Conservation (phyloP, 2,888 invertebrate species). For the Netelia fuscicornis region DNA sequence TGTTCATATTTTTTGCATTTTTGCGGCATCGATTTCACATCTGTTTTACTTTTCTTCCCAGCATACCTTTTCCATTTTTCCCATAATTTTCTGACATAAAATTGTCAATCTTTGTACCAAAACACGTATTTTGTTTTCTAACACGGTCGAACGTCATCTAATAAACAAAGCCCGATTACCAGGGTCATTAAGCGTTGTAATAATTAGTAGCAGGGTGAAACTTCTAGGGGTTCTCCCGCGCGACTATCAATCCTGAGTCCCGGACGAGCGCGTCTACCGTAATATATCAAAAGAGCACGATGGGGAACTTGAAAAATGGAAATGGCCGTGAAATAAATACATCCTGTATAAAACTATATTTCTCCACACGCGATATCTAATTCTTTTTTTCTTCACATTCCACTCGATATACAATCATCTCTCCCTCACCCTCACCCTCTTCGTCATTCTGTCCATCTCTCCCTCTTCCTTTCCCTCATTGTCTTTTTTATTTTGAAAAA, state of each 20-base stretch:
- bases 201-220: constrained; percentile 76
- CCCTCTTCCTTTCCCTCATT: constrained; percentile 3
- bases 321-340: constrained; percentile 59
- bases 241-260: constrained; percentile 44
- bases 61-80: not conserved
- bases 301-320: constrained; percentile 36
- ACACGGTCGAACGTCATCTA: constrained; percentile 28
- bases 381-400: constrained; percentile 12
- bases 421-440: constrained; percentile 15
- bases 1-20: not conserved
- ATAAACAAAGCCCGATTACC: constrained; percentile 73
- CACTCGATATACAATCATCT: not conserved
- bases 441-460: not conserved
- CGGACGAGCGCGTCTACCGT: constrained; percentile 5
- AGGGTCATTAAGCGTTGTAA: constrained; percentile 63
- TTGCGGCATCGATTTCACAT: no score
- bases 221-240: constrained; percentile 36
- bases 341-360: constrained; percentile 50
- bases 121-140: not conserved
- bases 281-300: not conserved
- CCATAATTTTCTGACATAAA: not conserved
- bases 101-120: not conserved
- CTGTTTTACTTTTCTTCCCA: not conserved
- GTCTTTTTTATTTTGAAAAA: not conserved
- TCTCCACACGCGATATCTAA: constrained; percentile 55